A percentile compares a stretch with the other conserved stretches of the same genome.
Evolutionary conservation across 2,113 vertebrate species (phyloP).

Genomic region (Phoxinus phoxinus): DNA sequence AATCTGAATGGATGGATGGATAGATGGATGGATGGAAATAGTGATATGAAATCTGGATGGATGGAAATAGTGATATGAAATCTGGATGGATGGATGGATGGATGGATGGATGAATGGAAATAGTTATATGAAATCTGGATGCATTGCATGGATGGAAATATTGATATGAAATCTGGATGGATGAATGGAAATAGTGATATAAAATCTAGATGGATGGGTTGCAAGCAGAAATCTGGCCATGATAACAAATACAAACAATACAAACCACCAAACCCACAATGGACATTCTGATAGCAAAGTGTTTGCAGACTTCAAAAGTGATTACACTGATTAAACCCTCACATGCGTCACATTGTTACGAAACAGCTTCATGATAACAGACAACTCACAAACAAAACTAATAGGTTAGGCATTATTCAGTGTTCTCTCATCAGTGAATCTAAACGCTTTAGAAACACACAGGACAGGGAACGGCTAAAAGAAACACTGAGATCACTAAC

Average conservation of each 20-base stretch:
- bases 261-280: slow-evolving; percentile 2
- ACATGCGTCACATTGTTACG: neutral
- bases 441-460: neutral
- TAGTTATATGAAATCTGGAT: no score
- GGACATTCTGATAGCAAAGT: neutral
- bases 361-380: neutral
- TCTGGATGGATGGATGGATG: no score
- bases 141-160: no score
- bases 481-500: neutral
- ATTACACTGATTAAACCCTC: neutral
- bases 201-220: no score
- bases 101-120: neutral
- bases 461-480: neutral
- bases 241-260: neutral
- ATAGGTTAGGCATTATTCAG: neutral
- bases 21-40: neutral
- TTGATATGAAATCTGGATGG: neutral
- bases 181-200: no score
- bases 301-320: neutral
- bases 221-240: neutral
- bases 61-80: neutral
- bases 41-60: no score
- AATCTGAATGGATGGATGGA: neutral
- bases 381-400: neutral
- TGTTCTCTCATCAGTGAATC: neutral